Conservation (phyloP, 1,140 invertebrate genomes). For the Drosophila subpulchrella region DNA sequence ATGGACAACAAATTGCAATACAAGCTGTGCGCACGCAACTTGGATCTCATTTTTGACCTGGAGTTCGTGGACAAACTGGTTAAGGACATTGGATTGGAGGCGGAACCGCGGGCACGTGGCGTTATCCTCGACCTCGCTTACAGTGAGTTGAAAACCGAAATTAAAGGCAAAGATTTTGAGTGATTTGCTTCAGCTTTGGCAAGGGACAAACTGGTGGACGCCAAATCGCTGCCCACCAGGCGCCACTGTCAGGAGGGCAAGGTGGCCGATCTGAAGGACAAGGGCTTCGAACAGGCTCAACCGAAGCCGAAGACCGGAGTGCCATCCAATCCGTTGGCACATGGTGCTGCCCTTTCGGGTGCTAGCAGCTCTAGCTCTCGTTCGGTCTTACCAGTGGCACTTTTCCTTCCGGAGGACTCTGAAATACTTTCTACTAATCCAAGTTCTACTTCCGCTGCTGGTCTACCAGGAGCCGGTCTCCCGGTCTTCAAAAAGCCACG, state of each 20-base stretch:
- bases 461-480: no score
- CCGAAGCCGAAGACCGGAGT: not conserved
- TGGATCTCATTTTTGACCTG: constrained; percentile 1
- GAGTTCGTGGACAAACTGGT: not conserved
- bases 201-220: constrained; percentile 16
- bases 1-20: not conserved
- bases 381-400: not conserved
- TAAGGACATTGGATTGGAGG: not conserved
- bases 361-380: not conserved
- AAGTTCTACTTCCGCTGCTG: no score
- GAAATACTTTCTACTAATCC: no score
- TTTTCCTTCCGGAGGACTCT: not conserved
- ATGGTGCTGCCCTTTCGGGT: not conserved
- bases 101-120: not conserved
- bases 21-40: not conserved
- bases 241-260: constrained; percentile 24
- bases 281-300: not conserved
- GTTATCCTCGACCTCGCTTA: constrained; percentile 16
- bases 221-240: constrained; percentile 10
- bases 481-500: not conserved
- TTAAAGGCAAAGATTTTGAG: not conserved
- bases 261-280: not conserved
- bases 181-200: constrained; percentile 6
- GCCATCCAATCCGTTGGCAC: no score
- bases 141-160: not conserved